Conservation (phyloP, 1,140 invertebrate species). For the Halictus rubicundus region DNA sequence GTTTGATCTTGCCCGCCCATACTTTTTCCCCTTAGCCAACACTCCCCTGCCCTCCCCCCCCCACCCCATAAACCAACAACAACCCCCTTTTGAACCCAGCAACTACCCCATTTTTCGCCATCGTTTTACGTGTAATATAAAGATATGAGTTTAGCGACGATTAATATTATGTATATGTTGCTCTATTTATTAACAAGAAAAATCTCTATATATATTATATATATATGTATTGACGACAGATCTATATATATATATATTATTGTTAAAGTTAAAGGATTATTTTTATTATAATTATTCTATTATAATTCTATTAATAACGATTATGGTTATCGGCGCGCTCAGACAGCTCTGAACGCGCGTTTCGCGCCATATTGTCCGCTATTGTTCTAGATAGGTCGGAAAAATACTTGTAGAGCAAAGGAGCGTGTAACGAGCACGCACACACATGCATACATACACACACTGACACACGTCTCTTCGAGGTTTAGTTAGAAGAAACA, state of each 20-base stretch:
- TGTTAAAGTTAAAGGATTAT: conserved; percentile 75
- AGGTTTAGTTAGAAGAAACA: too few relatives aligned
- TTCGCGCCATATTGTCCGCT: conserved; percentile 38
- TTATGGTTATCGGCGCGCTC: conserved; percentile 47
- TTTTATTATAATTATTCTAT: conserved; percentile 69
- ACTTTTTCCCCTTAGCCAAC: background rate
- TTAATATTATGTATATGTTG: conserved; percentile 79
- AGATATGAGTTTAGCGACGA: conserved; percentile 64
- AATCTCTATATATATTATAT: conserved; percentile 68
- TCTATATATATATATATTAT: conserved; percentile 67
- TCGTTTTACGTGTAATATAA: conserved; percentile 64
- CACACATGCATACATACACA: background rate
- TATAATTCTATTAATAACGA: conserved; percentile 69
- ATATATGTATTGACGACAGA: conserved; percentile 62
- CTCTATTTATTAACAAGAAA: conserved; percentile 78
- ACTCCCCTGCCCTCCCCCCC: too few relatives aligned
- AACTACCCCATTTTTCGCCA: too few relatives aligned
- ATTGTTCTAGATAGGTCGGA: conserved; percentile 50
- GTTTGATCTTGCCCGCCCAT: conserved; percentile 56
- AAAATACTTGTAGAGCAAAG: conserved; percentile 31
- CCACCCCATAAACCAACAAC: too few relatives aligned
- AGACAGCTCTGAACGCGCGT: conserved; percentile 18
- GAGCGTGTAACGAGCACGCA: conserved; percentile 11
- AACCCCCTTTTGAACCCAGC: too few relatives aligned
- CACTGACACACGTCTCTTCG: too few relatives aligned